These are phyloP conservation scores for Microcebus murinus DNA, from an alignment of 2,113 vertebrate genomes.

Conservation along the genomic window DNA sequence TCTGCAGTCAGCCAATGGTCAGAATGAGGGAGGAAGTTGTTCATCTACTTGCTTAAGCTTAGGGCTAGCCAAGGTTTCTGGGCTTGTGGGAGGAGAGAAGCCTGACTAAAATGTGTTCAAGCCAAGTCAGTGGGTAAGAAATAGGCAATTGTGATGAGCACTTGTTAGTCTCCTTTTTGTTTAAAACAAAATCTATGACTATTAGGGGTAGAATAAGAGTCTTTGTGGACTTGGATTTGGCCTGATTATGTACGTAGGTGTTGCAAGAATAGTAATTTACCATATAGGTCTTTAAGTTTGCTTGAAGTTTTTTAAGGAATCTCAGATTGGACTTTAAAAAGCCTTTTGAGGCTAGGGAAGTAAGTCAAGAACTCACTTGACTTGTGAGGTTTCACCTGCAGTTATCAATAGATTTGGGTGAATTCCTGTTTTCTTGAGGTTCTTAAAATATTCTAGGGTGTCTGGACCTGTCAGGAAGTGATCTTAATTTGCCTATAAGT, in stretches of 20 bases:
- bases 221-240: neutral
- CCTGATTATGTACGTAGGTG: neutral
- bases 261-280: neutral
- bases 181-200: conserved; percentile 6
- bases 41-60: conserved; percentile 39
- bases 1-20: conserved; percentile 19
- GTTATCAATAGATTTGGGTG: neutral
- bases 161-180: neutral
- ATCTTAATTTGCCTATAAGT: neutral
- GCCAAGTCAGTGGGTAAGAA: neutral
- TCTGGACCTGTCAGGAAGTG: neutral
- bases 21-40: conserved; percentile 4
- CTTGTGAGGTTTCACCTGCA: conserved; percentile 7
- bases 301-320: neutral
- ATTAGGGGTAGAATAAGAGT: neutral
- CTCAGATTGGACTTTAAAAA: conserved; percentile 25
- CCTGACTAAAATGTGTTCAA: conserved; percentile 29
- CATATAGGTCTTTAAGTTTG: neutral
- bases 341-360: neutral
- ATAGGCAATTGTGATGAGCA: neutral
- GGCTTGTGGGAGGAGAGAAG: neutral
- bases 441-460: neutral
- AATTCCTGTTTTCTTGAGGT: neutral
- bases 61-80: conserved; percentile 7
- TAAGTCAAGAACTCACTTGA: neutral